These are phyloP conservation scores for Xyrichtys novacula DNA, from an alignment of 2,797 vertebrate genomes.

Conservation along the genomic window DNA sequence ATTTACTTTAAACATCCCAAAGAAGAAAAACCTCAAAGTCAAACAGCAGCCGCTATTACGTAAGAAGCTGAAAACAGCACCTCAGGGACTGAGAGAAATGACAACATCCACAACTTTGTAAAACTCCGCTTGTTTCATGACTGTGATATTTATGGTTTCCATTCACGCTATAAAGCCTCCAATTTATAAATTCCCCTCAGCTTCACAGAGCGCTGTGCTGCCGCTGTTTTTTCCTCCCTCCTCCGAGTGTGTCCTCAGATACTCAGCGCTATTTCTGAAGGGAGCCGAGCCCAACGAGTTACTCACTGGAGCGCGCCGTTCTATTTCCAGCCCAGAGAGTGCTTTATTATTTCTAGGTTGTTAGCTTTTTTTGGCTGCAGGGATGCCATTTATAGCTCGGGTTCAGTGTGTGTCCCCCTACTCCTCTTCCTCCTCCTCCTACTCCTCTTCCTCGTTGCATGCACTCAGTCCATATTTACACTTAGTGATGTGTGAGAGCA, in stretches of 20 bases:
- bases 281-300: constrained; percentile 57
- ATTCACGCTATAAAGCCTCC: constrained; percentile 67
- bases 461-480: constrained; percentile 66
- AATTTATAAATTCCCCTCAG: constrained; percentile 70
- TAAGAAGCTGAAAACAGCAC: constrained; percentile 59
- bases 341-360: constrained; percentile 77
- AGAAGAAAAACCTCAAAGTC: constrained; percentile 19
- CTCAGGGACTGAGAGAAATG: constrained; percentile 50
- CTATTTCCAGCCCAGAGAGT: constrained; percentile 78
- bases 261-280: constrained; percentile 79
- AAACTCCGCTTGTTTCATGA: constrained; percentile 53
- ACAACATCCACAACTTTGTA: constrained; percentile 49
- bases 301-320: constrained; percentile 66
- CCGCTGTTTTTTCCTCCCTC: constrained; percentile 36
- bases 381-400: constrained; percentile 75
- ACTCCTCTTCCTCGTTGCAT: constrained; percentile 6
- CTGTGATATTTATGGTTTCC: constrained; percentile 70
- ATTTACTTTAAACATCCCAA: constrained; percentile 31
- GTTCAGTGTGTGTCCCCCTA: constrained; percentile 23
- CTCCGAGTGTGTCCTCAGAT: constrained; percentile 68
- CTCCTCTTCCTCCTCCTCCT: background rate
- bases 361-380: constrained; percentile 73
- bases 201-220: constrained; percentile 46
- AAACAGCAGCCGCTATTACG: constrained; percentile 62
- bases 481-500: constrained; percentile 49